These are phyloP conservation scores for Fragum sueziense DNA, from an alignment of 2,888 invertebrate genomes.

Conservation along the genomic window DNA sequence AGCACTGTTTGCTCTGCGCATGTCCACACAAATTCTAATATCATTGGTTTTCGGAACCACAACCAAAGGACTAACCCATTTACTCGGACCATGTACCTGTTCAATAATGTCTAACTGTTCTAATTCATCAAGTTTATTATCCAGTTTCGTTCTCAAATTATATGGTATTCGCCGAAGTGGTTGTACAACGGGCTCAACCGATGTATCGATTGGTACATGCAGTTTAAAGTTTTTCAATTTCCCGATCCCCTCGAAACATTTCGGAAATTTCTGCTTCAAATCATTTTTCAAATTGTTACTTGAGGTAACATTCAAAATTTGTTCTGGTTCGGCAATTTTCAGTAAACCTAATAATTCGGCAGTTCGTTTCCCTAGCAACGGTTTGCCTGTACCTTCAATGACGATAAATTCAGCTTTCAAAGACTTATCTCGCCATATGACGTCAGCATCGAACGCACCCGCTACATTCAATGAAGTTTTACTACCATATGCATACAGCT, in stretches of 20 bases:
- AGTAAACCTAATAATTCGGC: slow-evolving; percentile 28
- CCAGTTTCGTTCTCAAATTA: slow-evolving; percentile 44
- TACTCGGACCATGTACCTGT: slow-evolving; percentile 54
- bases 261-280: slow-evolving; percentile 18
- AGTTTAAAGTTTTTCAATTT: slow-evolving; percentile 26
- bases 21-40: slow-evolving; percentile 55
- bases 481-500: slow-evolving; percentile 39
- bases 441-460: slow-evolving; percentile 33
- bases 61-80: slow-evolving; percentile 59
- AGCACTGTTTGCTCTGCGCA: slow-evolving; percentile 50
- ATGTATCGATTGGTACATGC: slow-evolving; percentile 17
- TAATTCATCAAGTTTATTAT: slow-evolving; percentile 13
- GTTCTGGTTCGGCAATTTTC: background rate
- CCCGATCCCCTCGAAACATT: slow-evolving; percentile 12
- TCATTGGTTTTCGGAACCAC: slow-evolving; percentile 61
- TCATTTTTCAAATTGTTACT: background rate
- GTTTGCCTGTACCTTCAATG: slow-evolving; percentile 15
- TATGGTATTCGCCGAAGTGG: slow-evolving; percentile 21
- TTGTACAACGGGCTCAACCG: slow-evolving; percentile 18
- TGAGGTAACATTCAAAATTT: background rate
- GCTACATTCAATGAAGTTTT: slow-evolving; percentile 30
- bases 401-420: slow-evolving; percentile 19
- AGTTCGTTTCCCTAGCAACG: slow-evolving; percentile 22
- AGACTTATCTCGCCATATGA: background rate
- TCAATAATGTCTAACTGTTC: slow-evolving; percentile 62